Conservation (phyloP, 2,113 vertebrate genomes). For the Solea solea region DNA sequence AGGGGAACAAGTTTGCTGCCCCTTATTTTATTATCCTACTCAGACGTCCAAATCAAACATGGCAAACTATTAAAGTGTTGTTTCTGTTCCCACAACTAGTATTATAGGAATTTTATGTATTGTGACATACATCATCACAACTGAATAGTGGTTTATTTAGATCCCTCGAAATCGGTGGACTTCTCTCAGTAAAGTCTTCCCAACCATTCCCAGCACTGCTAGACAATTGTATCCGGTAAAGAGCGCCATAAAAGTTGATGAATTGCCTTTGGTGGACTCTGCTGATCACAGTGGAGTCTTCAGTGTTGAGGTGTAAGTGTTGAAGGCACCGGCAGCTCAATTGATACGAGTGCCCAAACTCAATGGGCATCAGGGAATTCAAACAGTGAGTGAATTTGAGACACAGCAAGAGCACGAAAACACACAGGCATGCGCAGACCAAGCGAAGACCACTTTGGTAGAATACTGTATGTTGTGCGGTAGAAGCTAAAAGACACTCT, state of each 20-base stretch:
- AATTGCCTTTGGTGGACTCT: conserved; percentile 56
- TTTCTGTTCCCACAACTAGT: too few relatives aligned
- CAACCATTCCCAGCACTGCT: conserved; percentile 29
- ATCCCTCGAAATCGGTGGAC: conserved; percentile 20
- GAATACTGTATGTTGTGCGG: neutral
- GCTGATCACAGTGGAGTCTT: conserved; percentile 62
- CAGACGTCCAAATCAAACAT: too few relatives aligned
- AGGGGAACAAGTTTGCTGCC: too few relatives aligned
- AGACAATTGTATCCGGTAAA: conserved; percentile 46
- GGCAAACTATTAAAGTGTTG: too few relatives aligned
- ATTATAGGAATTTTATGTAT: neutral
- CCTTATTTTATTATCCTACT: too few relatives aligned
- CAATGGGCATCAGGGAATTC: conserved; percentile 37
- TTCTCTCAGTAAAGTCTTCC: conserved; percentile 14
- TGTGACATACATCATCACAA: conserved; percentile 1
- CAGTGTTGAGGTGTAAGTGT: conserved; percentile 50
- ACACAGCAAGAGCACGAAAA: conserved; percentile 40
- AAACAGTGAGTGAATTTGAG: conserved; percentile 52
- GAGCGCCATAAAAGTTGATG: conserved; percentile 52
- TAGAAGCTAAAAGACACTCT: too few relatives aligned
- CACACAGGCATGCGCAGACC: conserved; percentile 3
- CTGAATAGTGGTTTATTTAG: conserved; percentile 6
- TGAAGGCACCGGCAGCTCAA: conserved; percentile 37
- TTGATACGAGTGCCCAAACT: conserved; percentile 47
- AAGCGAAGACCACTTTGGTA: conserved; percentile 8